Base-by-base conservation (phyloP, 2,113 vertebrate genomes). In the Chlorocebus sabaeus region DNA sequence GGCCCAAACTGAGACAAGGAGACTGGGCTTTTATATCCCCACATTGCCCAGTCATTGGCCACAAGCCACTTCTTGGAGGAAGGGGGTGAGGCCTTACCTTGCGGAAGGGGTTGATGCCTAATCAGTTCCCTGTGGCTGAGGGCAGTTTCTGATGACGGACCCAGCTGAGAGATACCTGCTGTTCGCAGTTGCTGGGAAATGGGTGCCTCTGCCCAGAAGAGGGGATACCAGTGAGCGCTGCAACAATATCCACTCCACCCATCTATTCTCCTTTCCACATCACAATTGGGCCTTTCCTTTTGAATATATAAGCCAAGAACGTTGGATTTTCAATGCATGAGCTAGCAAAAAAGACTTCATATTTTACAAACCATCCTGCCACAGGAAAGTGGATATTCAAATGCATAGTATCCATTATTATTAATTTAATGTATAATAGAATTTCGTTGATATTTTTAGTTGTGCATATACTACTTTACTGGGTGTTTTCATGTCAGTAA, bases 141-240 rank as follows among this genome's bases (percentile, higher is more conserved):
- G n/a, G 13, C 43, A 61, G 11, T 81, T 50, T 80, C 45, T 2
- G 13, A 48, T 9, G 18, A 70, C 12, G 8, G 25, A 16, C 61
- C 76, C 25, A 10, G 18, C 0, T 1, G 59, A 8, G 20, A 76
- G 45, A 57, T 5, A 57, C 25, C 59, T 83, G 25, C 45, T 48
- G 40, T 25, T 43, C 43, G 8, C 55, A n/a, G 59, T 70, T 22
- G 1, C 80, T 17, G 3, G 20, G 43, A 85, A 27, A 12, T 43
- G 17, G 7, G 8, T 32, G 18, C 9, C 38, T 14, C 14, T 6
- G 11, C 20, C 25, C 70, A 78, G n/a, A 45, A 64, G 35, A 76
- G 55, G 67, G 25, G 4, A 32, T 52, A 7, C 14, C 3, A 6
- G 17, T 0, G 0, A 27, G 35, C 14, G 1, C 18, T 12, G 16